phyloP scores from a whole-genome alignment of 2,888 invertebrate genomes.

The Aelia acuminata region DNA sequence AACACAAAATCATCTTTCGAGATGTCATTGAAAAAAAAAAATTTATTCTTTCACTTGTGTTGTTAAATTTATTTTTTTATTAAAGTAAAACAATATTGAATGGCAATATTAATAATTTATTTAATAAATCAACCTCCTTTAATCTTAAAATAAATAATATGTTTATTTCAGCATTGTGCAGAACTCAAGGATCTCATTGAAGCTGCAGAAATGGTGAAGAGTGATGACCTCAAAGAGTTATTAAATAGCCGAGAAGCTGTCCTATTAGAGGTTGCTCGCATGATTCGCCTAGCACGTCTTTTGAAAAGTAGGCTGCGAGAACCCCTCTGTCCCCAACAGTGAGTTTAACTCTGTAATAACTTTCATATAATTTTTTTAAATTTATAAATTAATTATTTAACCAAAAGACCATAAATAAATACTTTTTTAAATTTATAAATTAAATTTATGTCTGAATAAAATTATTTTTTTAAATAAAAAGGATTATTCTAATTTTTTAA shows the following conservation, averaged over 20 bases:
- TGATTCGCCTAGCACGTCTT: slow-evolving; percentile 79
- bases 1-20: no score
- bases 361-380: not conserved
- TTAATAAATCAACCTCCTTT: no score
- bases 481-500: no score
- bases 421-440: no score
- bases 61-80: no score
- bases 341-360: slow-evolving; percentile 35
- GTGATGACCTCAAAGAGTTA: slow-evolving; percentile 73
- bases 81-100: no score
- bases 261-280: slow-evolving; percentile 79
- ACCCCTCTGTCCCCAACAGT: slow-evolving; percentile 70
- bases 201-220: slow-evolving; percentile 73
- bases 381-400: not conserved
- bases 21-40: no score
- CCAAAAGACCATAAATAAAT: no score
- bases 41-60: no score
- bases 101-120: no score
- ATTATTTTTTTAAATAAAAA: no score
- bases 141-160: not conserved
- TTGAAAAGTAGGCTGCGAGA: slow-evolving; percentile 78
- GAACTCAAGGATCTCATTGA: slow-evolving; percentile 72
- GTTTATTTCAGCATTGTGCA: slow-evolving; percentile 51
- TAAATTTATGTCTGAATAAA: no score
- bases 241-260: slow-evolving; percentile 76